These are phyloP conservation scores for Pundamilia nyererei DNA, from an alignment of 2,113 vertebrate species.

Conservation along the genomic window DNA sequence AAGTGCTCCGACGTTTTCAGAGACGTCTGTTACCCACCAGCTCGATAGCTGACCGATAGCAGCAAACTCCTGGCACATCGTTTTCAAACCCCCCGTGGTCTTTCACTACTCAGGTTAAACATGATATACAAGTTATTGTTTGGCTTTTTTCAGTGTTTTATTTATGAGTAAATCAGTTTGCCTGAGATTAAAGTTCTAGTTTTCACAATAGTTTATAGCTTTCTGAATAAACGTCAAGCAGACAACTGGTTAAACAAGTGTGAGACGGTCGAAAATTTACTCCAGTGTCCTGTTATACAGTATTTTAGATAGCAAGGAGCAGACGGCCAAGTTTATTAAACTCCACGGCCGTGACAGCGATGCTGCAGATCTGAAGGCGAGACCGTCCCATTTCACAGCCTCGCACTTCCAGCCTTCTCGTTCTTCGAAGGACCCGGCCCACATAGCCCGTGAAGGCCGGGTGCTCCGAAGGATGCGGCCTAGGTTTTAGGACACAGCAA, in stretches of 20 bases:
- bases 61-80: neutral
- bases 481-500: neutral
- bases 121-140: neutral
- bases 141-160: neutral
- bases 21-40: neutral
- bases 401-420: neutral
- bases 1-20: accelerated
- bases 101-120: neutral
- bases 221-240: neutral
- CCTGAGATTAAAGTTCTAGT: neutral
- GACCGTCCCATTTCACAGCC: neutral
- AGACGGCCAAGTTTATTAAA: neutral
- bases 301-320: neutral
- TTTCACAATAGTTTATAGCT: neutral
- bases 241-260: neutral
- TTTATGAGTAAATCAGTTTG: neutral
- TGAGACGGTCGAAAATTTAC: neutral
- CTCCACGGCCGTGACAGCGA: neutral
- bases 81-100: neutral
- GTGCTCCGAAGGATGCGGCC: neutral
- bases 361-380: neutral
- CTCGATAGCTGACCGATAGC: neutral
- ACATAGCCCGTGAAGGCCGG: neutral
- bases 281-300: neutral
- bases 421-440: neutral